phyloP scores from a whole-genome alignment of 2,797 vertebrate genomes.

The Oryzias dopingdopingensis region DNA sequence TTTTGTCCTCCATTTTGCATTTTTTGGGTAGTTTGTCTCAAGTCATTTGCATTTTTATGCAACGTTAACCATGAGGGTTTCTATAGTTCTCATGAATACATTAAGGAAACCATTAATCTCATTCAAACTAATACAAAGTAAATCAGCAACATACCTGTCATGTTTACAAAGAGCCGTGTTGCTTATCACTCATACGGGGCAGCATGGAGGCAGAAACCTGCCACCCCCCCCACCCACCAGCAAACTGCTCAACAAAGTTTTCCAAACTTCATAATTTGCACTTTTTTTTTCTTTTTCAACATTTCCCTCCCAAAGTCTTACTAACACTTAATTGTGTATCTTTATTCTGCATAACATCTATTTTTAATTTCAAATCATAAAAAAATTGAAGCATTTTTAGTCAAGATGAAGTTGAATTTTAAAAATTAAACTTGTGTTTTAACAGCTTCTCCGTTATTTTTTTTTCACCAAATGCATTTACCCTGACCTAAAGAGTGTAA shows the following conservation, averaged over 20 bases:
- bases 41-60: slow-evolving; percentile 83
- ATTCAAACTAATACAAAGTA: slow-evolving; percentile 61
- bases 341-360: too few relatives aligned
- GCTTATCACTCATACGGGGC: slow-evolving; percentile 52
- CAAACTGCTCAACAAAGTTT: slow-evolving; percentile 9
- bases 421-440: too few relatives aligned
- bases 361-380: too few relatives aligned
- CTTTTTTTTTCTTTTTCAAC: too few relatives aligned
- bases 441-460: too few relatives aligned
- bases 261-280: neutral
- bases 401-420: too few relatives aligned
- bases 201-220: slow-evolving; percentile 45
- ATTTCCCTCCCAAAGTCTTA: too few relatives aligned
- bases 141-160: slow-evolving; percentile 73
- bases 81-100: slow-evolving; percentile 75
- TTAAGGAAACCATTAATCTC: slow-evolving; percentile 82
- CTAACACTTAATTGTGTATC: too few relatives aligned
- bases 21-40: slow-evolving; percentile 68
- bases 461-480: too few relatives aligned
- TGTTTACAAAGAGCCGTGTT: slow-evolving; percentile 51
- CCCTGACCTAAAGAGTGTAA: too few relatives aligned
- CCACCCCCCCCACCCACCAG: slow-evolving; percentile 29
- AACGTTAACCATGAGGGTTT: slow-evolving; percentile 76
- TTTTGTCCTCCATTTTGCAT: slow-evolving; percentile 64
- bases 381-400: too few relatives aligned